These are phyloP conservation scores for Dryobota labecula DNA, from an alignment of 2,888 invertebrate genomes.

Conservation along the genomic window DNA sequence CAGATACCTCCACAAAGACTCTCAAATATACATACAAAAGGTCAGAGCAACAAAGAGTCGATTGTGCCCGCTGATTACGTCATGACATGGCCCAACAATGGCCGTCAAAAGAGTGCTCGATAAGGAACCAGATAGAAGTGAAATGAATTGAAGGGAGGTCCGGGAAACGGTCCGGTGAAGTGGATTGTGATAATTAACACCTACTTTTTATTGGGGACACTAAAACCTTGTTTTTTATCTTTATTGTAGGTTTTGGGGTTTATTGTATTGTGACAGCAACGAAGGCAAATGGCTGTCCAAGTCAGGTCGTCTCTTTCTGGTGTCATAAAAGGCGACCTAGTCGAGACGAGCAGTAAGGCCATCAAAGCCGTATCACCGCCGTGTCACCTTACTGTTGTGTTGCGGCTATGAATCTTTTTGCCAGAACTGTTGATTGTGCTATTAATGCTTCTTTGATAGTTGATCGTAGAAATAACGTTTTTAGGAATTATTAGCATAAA, in stretches of 20 bases:
- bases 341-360: too few relatives aligned
- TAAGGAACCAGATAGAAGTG: conserved; percentile 44
- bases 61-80: conserved; percentile 61
- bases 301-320: not conserved
- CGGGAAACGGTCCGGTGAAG: conserved; percentile 29
- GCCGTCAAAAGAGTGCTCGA: conserved; percentile 51
- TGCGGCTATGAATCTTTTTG: not conserved
- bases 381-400: not conserved
- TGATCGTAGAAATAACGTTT: not conserved
- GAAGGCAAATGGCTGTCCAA: not conserved
- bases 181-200: conserved; percentile 53
- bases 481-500: not conserved
- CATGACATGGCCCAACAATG: conserved; percentile 43
- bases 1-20: conserved; percentile 68
- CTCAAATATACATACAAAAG: conserved; percentile 68
- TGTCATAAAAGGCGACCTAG: conserved; percentile 1
- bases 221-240: conserved; percentile 50
- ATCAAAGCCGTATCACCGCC: not conserved
- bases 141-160: conserved; percentile 46
- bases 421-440: too few relatives aligned
- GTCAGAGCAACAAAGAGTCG: conserved; percentile 64
- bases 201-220: conserved; percentile 51
- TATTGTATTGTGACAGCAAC: conserved; percentile 13
- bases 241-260: conserved; percentile 33
- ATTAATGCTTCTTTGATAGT: not conserved